Base-by-base conservation (phyloP, 2,797 vertebrate genomes). In the Spatula clypeata region DNA sequence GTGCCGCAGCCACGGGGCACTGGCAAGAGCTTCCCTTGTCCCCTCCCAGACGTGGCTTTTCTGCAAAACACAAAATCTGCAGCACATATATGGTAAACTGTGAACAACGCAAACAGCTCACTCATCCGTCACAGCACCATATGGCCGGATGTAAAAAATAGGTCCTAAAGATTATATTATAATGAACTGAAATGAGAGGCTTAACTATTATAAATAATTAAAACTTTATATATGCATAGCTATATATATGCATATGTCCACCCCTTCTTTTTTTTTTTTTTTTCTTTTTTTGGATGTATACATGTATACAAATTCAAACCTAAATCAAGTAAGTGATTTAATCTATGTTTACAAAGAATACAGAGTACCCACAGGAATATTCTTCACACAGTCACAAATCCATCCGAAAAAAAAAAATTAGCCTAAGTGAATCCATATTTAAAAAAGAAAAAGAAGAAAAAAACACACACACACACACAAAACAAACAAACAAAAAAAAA, bases 101-200 rank as follows among this genome's bases (percentile, higher is more conserved):
- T 81, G 94, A 97, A 31, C 71, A 76, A 91, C 4, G 17, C 67
- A 73, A 89, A 80, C 79, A 87, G 91, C 93, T 94, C 81, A 87
- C 75, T 81, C 74, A 70, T 58, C 91, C 89, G 2, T 87, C 94
- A 57, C 32, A 2, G 72, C 85, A 38, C 93, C 95, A 88, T 93
- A 95, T 93, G 96, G 85, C 29, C 57, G 44, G 64, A 4, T 49
- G 94, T 3, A 44, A 94, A 94, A 97, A 88, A 86, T 70, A 94
- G 53, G 75, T 77, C 60, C 75, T 84, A 62, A 90, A 74, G 82
- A 92, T 86, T 62, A 64, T 64, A 62, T 58, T 72, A 23, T 55
- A 86, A 91, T 67, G 69, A 86, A 45, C 40, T 85, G 79, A 87
- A 83, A 36, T 55, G 24, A 60, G 38, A 23, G 38, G 12, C 64